Percentiles rank a stretch among this genome's conserved stretches.
These are phyloP conservation scores for Cynoglossus semilaevis DNA, from an alignment of 2,113 vertebrate genomes.

Conservation along the genomic window DNA sequence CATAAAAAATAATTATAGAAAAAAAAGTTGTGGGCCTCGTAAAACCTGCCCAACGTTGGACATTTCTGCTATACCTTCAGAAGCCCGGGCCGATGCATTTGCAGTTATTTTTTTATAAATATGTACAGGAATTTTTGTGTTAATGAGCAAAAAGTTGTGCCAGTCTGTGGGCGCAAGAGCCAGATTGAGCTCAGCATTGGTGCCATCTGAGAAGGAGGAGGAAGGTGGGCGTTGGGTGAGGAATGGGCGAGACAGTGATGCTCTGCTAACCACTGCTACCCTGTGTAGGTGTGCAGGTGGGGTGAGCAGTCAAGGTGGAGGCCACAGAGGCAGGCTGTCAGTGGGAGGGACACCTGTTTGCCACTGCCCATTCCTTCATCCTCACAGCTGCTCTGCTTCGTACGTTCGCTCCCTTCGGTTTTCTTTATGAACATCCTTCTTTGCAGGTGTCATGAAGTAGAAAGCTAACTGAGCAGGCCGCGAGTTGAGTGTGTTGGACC, in stretches of 20 bases:
- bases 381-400: conserved; percentile 55
- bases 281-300: conserved; percentile 56
- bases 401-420: conserved; percentile 21
- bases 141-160: conserved; percentile 48
- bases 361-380: conserved; percentile 47
- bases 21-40: too few relatives aligned
- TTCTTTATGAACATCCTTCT: conserved; percentile 8
- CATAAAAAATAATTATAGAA: too few relatives aligned
- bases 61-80: conserved; percentile 20
- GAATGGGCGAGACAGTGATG: conserved; percentile 30
- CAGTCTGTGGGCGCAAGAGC: conserved; percentile 45
- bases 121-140: conserved; percentile 39
- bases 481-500: conserved; percentile 40
- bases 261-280: conserved; percentile 31
- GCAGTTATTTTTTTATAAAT: conserved; percentile 45
- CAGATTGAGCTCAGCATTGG: conserved; percentile 45
- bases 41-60: background rate
- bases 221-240: conserved; percentile 59
- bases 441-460: conserved; percentile 19
- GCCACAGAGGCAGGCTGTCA: conserved; percentile 46
- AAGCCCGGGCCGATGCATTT: conserved; percentile 18
- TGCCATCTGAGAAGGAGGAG: conserved; percentile 67
- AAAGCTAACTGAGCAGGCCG: conserved; percentile 35
- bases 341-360: conserved; percentile 75
- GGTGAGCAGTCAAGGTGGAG: conserved; percentile 12